A percentile compares a stretch with the other conserved stretches of the same genome.
phyloP scores from a whole-genome alignment of 2,888 invertebrate species.

The Brachycybe producta region DNA sequence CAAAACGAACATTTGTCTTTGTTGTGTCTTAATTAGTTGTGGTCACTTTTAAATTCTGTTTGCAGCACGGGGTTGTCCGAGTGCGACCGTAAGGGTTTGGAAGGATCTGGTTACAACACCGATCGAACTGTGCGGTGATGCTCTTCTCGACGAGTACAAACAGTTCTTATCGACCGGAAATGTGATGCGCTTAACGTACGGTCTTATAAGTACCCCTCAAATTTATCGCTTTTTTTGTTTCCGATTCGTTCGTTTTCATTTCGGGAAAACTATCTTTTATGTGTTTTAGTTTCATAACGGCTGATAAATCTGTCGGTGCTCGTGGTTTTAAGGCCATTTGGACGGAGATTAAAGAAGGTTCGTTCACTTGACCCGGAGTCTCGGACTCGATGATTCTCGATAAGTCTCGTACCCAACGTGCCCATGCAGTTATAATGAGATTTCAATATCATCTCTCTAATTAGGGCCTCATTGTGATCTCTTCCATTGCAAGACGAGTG shows the following conservation, averaged over 20 bases:
- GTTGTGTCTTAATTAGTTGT: not conserved
- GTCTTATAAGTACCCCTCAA: not conserved
- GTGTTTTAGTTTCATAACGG: constrained; percentile 68
- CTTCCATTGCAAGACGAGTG: constrained; percentile 55
- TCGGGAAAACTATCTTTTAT: constrained; percentile 3
- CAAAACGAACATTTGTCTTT: constrained; percentile 27
- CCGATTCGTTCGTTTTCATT: no score
- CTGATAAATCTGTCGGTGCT: constrained; percentile 86
- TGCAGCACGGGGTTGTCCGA: constrained; percentile 81
- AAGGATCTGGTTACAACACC: constrained; percentile 66
- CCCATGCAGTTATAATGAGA: not conserved
- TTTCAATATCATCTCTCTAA: constrained; percentile 33
- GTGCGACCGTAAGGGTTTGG: constrained; percentile 81
- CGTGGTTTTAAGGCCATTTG: constrained; percentile 86
- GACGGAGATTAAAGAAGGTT: constrained; percentile 66
- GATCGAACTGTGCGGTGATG: constrained; percentile 79
- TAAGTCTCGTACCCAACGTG: no score
- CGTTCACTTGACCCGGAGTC: not conserved
- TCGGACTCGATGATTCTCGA: not conserved
- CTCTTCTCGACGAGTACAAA: constrained; percentile 58
- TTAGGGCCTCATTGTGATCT: constrained; percentile 46
- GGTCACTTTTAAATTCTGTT: not conserved
- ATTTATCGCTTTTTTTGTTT: not conserved
- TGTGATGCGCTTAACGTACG: constrained; percentile 68
- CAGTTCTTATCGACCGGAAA: constrained; percentile 75